Evolutionary conservation across 2,113 vertebrate species (phyloP).

Genomic region (Columbina picui): DNA sequence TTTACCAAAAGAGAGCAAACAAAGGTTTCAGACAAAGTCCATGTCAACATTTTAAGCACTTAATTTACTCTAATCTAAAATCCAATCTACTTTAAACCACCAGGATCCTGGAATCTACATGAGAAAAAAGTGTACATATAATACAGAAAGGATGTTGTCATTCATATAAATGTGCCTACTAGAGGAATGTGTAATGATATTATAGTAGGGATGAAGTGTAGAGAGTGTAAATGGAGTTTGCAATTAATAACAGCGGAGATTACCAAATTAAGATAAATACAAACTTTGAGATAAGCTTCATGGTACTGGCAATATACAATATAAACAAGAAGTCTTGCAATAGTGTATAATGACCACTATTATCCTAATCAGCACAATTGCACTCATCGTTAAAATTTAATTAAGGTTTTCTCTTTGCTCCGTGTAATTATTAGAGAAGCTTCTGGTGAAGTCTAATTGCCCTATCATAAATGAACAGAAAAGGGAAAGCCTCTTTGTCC

Average conservation of each 20-base stretch:
- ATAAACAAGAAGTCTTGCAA: not conserved
- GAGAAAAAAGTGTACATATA: not conserved
- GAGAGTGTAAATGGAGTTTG: not conserved
- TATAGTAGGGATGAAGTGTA: not conserved
- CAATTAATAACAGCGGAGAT: not conserved
- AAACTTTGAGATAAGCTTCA: not conserved
- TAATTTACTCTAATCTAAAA: not conserved
- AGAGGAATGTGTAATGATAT: not conserved
- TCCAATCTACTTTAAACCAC: not conserved
- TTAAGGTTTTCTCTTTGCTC: slow-evolving; percentile 44
- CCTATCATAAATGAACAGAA: not conserved
- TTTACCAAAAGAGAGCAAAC: not conserved
- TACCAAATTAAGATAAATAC: not conserved
- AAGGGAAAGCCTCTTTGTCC: not conserved
- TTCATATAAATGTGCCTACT: not conserved
- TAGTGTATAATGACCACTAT: slow-evolving; percentile 10
- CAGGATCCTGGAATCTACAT: not conserved
- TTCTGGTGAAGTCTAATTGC: slow-evolving; percentile 30
- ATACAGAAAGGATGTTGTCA: not conserved
- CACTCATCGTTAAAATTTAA: slow-evolving; percentile 26
- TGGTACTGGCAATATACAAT: not conserved
- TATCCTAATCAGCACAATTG: slow-evolving; percentile 4
- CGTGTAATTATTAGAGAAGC: slow-evolving; percentile 3
- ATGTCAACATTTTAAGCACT: not conserved
- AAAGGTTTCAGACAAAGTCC: not conserved